phyloP scores from a whole-genome alignment of 2,888 invertebrate species.

The Callimorpha dominula region DNA sequence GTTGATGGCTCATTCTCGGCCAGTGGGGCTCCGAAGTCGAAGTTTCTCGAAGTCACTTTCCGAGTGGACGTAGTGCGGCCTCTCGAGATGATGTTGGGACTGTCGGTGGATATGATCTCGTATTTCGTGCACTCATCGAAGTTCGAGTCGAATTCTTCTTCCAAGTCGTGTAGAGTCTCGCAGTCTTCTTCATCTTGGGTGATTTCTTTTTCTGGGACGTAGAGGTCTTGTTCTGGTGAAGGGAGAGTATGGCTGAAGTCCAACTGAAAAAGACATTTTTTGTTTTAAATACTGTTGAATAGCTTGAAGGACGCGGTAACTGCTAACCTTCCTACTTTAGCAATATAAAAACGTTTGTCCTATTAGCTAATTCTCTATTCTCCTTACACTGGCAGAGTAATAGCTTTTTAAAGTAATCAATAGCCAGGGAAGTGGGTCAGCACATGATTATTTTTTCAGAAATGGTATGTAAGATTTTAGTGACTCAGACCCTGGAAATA shows the following conservation, averaged over 20 bases:
- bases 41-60: conserved; percentile 72
- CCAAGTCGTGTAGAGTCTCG: conserved; percentile 77
- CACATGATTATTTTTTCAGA: no score
- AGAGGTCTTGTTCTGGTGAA: conserved; percentile 58
- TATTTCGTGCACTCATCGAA: conserved; percentile 81
- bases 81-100: conserved; percentile 79
- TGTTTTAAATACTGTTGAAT: background rate
- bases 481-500: no score
- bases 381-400: no score
- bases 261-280: conserved; percentile 59
- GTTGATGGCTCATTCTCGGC: conserved; percentile 76
- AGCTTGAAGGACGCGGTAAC: no score
- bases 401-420: no score
- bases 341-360: no score
- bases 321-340: no score
- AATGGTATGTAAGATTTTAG: no score
- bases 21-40: conserved; percentile 80
- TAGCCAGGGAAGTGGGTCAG: no score
- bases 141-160: conserved; percentile 78
- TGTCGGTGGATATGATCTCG: conserved; percentile 83
- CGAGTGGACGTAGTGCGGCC: conserved; percentile 66
- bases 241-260: conserved; percentile 73
- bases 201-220: conserved; percentile 66
- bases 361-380: no score
- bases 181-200: conserved; percentile 67